Base-by-base conservation (phyloP, 2,797 vertebrate species). In the Pseudochromis fuscus region DNA sequence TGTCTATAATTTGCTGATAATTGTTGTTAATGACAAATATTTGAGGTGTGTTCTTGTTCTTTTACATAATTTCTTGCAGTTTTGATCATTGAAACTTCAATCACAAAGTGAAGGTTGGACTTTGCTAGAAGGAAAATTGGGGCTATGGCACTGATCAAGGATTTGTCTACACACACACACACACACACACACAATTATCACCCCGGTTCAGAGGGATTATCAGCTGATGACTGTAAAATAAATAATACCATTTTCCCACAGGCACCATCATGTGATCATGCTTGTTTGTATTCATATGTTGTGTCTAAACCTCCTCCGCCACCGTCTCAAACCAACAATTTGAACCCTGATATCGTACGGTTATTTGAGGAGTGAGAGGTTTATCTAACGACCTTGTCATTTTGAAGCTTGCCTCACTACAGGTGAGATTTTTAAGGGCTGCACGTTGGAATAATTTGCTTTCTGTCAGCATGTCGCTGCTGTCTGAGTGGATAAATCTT, bases 281-380 rank as follows among this genome's bases (percentile, higher is more conserved):
- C 28, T 45, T 11, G 35, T 46, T 33, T 38, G 16, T 46, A 40
- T 37, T 37, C 15, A 13, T 37, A 60, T 49, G 10, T 51, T 7
- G 19, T 63, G 48, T 67, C 71, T 50, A 51, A 16, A 45, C 23
- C 21, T n/a, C 16, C 24, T 13, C 16, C 5, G 1, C 1, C 23
- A 2, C 24, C 7, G 23, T 27, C 35, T 52, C 16, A 48, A 52
- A 65, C 55, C 30, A 42, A 57, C 28, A 67, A 12, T 18, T 23
- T 35, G 25, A 70, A 6, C 60, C 64, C 18, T 13, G 31, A 75
- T 67, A 81, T 73, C 72, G 67, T 66, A 56, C 18, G 24, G 58
- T 83, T 37, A 70, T 77, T 31, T 78, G 71, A 75, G 21, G 67
- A 57, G 52, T 53, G 71, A 70, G 48, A 61, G 33, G 25, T 69